Evolutionary conservation across 1,140 invertebrate genomes (phyloP).

Genomic region (Meloidogyne floridensis): DNA sequence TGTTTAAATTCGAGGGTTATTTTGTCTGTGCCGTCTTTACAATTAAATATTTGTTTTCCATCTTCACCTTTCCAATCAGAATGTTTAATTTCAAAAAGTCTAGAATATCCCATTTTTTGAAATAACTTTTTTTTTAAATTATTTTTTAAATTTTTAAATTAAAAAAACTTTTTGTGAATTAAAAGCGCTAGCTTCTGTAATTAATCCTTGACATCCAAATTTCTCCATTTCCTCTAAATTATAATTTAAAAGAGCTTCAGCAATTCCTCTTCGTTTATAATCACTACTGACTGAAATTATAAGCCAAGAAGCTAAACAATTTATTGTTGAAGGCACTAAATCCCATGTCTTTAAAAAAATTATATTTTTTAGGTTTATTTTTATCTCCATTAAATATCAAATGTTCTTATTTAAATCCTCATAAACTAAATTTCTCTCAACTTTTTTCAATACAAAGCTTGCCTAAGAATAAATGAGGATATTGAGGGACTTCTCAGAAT

Average conservation of each 20-base stretch:
- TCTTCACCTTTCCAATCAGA: slow-evolving; percentile 39
- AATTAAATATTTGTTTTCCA: slow-evolving; percentile 48
- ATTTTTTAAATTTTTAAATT: slow-evolving; percentile 1
- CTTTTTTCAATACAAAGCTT: no score
- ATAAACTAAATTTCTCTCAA: no score
- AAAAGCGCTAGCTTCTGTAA: slow-evolving; percentile 47
- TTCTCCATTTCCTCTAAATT: slow-evolving; percentile 40
- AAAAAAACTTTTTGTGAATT: slow-evolving; percentile 43
- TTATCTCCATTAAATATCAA: no score
- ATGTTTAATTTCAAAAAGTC: slow-evolving; percentile 40
- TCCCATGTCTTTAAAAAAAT: slow-evolving; percentile 44
- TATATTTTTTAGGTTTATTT: not conserved
- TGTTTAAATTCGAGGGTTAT: slow-evolving; percentile 37
- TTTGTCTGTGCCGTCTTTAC: slow-evolving; percentile 43
- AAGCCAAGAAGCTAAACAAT: slow-evolving; percentile 34
- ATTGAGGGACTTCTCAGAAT: no score
- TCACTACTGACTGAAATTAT: slow-evolving; percentile 38
- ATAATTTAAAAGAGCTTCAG: slow-evolving; percentile 34
- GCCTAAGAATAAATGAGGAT: no score
- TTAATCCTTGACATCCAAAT: slow-evolving; percentile 46
- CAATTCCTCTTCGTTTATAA: slow-evolving; percentile 43
- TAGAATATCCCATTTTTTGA: slow-evolving; percentile 40
- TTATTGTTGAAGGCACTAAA: slow-evolving; percentile 34
- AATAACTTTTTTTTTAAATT: slow-evolving; percentile 33
- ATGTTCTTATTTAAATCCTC: no score